Conservation (phyloP, 2,888 invertebrate genomes). For the Muscina levida region DNA sequence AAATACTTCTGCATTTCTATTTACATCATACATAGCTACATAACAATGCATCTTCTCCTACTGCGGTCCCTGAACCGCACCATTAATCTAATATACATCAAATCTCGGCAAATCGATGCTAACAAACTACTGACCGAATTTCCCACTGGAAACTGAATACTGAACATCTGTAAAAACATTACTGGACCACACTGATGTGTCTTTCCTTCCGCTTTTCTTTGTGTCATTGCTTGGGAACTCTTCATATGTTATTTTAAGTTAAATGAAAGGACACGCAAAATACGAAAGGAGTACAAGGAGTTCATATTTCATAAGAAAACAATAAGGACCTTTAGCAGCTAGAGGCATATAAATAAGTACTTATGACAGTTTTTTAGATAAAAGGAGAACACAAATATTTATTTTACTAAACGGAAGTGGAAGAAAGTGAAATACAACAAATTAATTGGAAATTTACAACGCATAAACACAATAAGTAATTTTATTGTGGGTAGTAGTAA, state of each 20-base stretch:
- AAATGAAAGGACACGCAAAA: constrained; percentile 35
- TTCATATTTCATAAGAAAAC: constrained; percentile 21
- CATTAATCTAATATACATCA: too few species aligned
- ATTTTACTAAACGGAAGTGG: constrained; percentile 60
- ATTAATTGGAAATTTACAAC: constrained; percentile 35
- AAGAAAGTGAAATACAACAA: too few species aligned
- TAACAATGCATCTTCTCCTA: too few species aligned
- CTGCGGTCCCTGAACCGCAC: too few species aligned
- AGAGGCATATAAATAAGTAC: background rate
- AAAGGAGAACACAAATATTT: constrained; percentile 57
- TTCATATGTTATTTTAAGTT: constrained; percentile 54
- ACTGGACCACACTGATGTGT: constrained; percentile 37
- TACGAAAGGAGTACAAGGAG: constrained; percentile 45
- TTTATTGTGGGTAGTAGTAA: too few species aligned
- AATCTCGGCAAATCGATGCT: too few species aligned
- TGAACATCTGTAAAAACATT: constrained; percentile 59
- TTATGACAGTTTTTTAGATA: constrained; percentile 26
- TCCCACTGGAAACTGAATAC: too few species aligned
- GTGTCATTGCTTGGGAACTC: background rate
- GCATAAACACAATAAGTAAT: too few species aligned
- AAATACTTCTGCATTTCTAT: too few species aligned
- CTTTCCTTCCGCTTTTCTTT: background rate
- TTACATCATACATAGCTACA: too few species aligned
- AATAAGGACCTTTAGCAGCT: background rate
- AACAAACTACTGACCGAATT: too few species aligned